Evolutionary conservation across 2,797 vertebrate species (phyloP).

Genomic region (Remorina albescens): DNA sequence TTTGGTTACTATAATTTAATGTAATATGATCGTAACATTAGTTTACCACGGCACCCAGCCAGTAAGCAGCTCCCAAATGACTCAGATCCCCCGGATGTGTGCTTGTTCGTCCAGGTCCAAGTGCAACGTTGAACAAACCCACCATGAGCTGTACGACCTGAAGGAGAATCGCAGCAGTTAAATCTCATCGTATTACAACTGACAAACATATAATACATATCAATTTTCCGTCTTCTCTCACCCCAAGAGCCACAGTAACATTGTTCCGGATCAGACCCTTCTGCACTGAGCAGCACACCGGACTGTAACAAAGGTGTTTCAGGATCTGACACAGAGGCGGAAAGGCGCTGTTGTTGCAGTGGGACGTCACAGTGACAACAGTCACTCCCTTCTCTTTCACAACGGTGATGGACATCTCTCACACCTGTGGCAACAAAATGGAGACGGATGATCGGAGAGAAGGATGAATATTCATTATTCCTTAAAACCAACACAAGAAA

Average conservation of each 20-base stretch:
- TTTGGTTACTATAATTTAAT: neutral
- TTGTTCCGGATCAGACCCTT: neutral
- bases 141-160: constrained; percentile 63
- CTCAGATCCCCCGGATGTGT: constrained; percentile 21
- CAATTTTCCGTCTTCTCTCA: constrained; percentile 14
- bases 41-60: constrained; percentile 66
- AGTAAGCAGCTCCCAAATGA: constrained; percentile 53
- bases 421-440: constrained; percentile 20
- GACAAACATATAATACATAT: neutral
- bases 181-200: neutral
- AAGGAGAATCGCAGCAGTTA: neutral
- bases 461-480: too few relatives aligned
- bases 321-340: constrained; percentile 15
- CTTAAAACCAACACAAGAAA: too few relatives aligned
- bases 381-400: neutral
- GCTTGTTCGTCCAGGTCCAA: constrained; percentile 39
- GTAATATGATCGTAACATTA: neutral
- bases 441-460: neutral
- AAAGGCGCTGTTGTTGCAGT: neutral
- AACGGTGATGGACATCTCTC: constrained; percentile 13
- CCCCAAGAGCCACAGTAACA: constrained; percentile 30
- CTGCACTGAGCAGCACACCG: constrained; percentile 6
- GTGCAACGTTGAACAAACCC: constrained; percentile 58
- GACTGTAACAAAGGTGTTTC: constrained; percentile 2
- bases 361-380: neutral